Conservation (phyloP, 2,888 invertebrate species). For the Callosobruchus maculatus region DNA sequence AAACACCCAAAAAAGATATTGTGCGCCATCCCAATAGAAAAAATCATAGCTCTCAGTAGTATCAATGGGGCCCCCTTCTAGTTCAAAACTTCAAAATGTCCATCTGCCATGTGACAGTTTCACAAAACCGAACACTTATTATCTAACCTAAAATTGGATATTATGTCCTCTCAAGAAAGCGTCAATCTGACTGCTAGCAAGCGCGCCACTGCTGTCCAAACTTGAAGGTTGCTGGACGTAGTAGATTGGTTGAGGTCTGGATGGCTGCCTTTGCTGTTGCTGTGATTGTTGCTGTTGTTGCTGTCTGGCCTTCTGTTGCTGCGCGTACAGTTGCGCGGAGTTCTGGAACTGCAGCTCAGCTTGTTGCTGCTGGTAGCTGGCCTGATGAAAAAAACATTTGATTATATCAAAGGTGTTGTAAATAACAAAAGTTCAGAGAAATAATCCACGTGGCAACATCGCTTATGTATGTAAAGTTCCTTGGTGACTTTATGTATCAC, state of each 20-base stretch:
- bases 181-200: conserved; percentile 70
- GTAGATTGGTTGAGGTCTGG: conserved; percentile 53
- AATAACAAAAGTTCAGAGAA: too few species aligned
- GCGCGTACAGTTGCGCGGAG: conserved; percentile 52
- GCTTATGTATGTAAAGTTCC: too few species aligned
- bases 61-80: too few species aligned
- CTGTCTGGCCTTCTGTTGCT: conserved; percentile 49
- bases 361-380: conserved; percentile 60
- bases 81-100: not conserved
- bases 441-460: too few species aligned
- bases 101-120: not conserved
- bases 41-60: too few species aligned
- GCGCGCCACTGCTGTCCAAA: conserved; percentile 32
- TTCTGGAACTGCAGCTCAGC: conserved; percentile 60
- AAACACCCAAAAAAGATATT: too few species aligned
- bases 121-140: conserved; percentile 5
- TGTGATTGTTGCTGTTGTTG: conserved; percentile 46
- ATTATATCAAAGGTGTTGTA: too few species aligned
- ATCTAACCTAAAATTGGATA: conserved; percentile 57
- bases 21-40: too few species aligned
- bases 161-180: conserved; percentile 74
- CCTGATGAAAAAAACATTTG: conserved; percentile 20
- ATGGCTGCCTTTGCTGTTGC: conserved; percentile 28
- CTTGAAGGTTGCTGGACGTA: conserved; percentile 56
- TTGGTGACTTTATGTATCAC: too few species aligned